Evolutionary conservation across 1,140 invertebrate species (phyloP), one percentile per base, ranked within the genome.

Genomic region (Lepidostoma basale): DNA sequence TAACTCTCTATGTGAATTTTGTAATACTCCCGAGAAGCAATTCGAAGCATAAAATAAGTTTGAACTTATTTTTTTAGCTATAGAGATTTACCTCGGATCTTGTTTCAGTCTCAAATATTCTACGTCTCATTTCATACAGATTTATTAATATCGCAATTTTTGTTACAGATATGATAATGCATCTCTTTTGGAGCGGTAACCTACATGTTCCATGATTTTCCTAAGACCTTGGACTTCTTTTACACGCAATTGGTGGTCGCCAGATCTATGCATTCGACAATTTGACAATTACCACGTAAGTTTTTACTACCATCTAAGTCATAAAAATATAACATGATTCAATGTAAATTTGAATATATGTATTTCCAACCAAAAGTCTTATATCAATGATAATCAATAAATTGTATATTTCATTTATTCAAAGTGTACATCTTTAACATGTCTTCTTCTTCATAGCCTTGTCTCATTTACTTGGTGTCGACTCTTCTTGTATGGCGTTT

Each of bases 221-320:
- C 54, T 12, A 56, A 25, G 14, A 30, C 16, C 25, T 18, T 56
- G 52, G 28, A 30, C 25, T 33, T 33, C 26, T 59, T 40, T n/a
- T 39, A 10, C n/a, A 16, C 30, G 30, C 33, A 22, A 40, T 39
- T 59, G 36, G 54, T 59, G 54, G 36, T 22, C 30, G 36, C 54
- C 54, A 59, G 30, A 59, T 59, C 54, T 59, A 59, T 59, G 54
- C 54, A 36, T 59, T 59, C 54, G 23, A 36, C 54, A n/a, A 59
- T 40, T 59, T 59, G 54, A 59, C 54, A 22, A 59, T 59, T n/a
- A 40, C 33, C 54, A 59, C 54, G 54, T 59, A 18, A 59, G 54
- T 39, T 39, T 40, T 54, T 30, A 6, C 20, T 20, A 16, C 2
- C 18, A 45, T 9, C n/a, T 14, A 10, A 9, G 6, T 12, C 5